Base-by-base conservation (phyloP, 2,113 vertebrate genomes). In the Dicentrarchus labrax region DNA sequence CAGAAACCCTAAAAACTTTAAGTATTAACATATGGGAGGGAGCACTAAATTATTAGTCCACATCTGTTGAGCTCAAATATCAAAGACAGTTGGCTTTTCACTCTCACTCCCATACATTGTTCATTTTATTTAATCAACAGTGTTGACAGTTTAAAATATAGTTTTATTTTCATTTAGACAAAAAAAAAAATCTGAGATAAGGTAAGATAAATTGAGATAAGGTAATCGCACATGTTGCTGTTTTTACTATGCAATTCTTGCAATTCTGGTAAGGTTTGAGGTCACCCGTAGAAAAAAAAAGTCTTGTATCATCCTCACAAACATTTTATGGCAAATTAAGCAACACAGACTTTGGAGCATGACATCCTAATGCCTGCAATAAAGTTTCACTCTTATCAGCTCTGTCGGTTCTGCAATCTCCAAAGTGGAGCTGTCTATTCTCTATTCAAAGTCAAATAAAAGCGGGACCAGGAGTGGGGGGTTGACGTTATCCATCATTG, bases 1-100 rank as follows among this genome's bases (percentile, higher is more conserved):
- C 54, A 85, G 57, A 76, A 2, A 82, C 45, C 13, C 66, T 59
- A 50, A 83, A 16, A 80, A 51, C 30, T 61, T 67, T 76, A 80
- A 88, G 70, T 75, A 79, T 68, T 53, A 84, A 82, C 85, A 89
- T 71, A 60, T 87, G 84, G 50, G 30, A 76, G 36, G 11, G 22
- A 80, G 76, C 8, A 13, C 45, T 17, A 45, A 61, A 82, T 66
- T 80, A 43, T 68, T 41, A 62, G 22, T 71, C 43, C 53, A 66
- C 65, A 80, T 86, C 7, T 75, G 64, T 61, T 76, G 50, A 54
- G 53, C 62, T 90, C 65, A 70, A 76, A 80, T 56, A 82, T 78
- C 77, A 85, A 85, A 81, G 47, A 54, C n/a, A 5, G 9, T 36
- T 73, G 51, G 61, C n/a, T 60, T 43, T 72, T 15, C 7, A 6